These are phyloP conservation scores for Thereva unica DNA, from an alignment of 2,888 invertebrate genomes.

Conservation along the genomic window DNA sequence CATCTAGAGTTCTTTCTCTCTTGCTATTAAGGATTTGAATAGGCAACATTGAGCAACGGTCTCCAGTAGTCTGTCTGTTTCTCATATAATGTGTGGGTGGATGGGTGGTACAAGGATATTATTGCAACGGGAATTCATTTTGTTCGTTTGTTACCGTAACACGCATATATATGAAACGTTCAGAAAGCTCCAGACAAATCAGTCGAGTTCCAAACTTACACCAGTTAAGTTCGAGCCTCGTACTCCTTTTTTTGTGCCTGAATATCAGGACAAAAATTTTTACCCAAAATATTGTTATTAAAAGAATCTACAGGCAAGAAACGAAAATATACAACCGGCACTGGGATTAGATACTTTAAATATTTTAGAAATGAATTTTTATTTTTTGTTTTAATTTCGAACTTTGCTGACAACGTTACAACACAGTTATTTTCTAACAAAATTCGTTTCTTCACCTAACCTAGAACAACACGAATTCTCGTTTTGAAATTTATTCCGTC, in stretches of 20 bases:
- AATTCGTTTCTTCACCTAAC: no score
- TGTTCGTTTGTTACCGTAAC: not conserved
- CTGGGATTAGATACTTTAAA: no score
- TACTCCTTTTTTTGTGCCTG: conserved; percentile 19
- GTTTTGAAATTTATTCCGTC: no score
- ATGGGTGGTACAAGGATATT: conserved; percentile 27
- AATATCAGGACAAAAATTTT: conserved; percentile 10
- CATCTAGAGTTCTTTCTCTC: conserved; percentile 4
- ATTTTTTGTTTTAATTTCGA: no score
- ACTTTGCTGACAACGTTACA: no score
- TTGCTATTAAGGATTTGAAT: not conserved
- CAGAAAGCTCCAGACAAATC: conserved; percentile 50
- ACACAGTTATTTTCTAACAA: no score
- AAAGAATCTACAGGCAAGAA: not conserved
- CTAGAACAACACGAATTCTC: no score
- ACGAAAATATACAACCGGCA: no score
- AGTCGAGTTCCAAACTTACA: conserved; percentile 59
- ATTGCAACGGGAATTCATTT: not conserved
- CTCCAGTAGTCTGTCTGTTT: not conserved
- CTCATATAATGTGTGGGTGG: conserved; percentile 27
- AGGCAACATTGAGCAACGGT: not conserved
- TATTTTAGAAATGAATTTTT: no score
- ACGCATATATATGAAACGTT: conserved; percentile 49
- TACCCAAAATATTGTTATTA: conserved; percentile 2
- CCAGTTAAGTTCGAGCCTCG: conserved; percentile 44